Evolutionary conservation across 2,888 invertebrate genomes (phyloP), one percentile per base, ranked within the genome.

Genomic region (Acronicta leporina): DNA sequence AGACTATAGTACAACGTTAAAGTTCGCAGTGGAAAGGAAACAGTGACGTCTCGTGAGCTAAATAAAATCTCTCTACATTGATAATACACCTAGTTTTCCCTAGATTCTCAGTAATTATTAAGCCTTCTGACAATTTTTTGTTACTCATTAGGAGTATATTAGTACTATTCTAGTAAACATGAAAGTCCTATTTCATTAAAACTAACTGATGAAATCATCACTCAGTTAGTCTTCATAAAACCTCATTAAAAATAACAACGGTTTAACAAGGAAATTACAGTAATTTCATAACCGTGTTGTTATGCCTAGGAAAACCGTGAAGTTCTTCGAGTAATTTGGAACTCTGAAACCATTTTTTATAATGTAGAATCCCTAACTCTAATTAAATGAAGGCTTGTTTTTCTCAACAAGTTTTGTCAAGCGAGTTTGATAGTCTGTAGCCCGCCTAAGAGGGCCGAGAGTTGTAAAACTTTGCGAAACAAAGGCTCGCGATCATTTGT

Each of bases 371-470:
- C 74, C 70, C 61, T 77, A 73, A 69, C 77, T 69, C 65, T 77
- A 75, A 75, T 77, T 77, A 75, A 77, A 75, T 56, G 63, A 58
- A 67, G 58, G 56, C 75, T 75, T 77, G 75, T 74, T 77, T 77
- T 74, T 75, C 77, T 62, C 51, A 67, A 67, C 57, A 74, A 77
- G 75, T 71, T 77, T 59, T 60, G 77, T 75, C 77, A 77, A 70
- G 71, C 54, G 64, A 56, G 59, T 65, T 75, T 68, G 72, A 75
- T 71, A 75, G 74, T 75, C 60, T 75, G 69, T 35, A 61, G 38
- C 51, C 47, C 45, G 63, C 68, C 77, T 77, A 45, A 78, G 61
- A 68, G 61, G 53, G 41, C 72, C 61, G 68, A 64, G 75, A 75
- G 63, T 75, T 69, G 66, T 57, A 60, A 60, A 76, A 76, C 76